Conservation (phyloP, 2,113 vertebrate species). For the Neotragus pygmaeus region DNA sequence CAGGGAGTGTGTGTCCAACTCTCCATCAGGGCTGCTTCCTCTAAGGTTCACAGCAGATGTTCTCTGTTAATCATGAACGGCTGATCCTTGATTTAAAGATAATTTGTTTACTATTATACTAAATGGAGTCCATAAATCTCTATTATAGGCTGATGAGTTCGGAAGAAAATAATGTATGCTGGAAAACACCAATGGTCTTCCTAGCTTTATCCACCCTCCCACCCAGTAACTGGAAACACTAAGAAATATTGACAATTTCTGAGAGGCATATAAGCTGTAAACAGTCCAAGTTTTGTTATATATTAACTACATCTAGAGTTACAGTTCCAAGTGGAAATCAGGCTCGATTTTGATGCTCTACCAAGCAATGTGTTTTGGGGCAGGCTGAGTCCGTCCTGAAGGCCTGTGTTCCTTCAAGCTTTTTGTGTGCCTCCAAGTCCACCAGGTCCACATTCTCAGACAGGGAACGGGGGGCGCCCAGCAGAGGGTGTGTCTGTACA, state of each 20-base stretch:
- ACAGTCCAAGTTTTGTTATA: background rate
- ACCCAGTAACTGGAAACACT: background rate
- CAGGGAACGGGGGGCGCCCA: background rate
- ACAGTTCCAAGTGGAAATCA: background rate
- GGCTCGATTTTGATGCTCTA: background rate
- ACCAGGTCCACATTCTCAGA: background rate
- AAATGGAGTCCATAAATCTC: conserved; percentile 51
- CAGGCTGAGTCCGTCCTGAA: background rate
- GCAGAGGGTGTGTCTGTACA: background rate
- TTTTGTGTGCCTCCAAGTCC: background rate
- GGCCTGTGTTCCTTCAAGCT: conserved; percentile 26
- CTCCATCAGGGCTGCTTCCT: background rate
- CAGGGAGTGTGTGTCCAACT: background rate
- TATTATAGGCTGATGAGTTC: conserved; percentile 26
- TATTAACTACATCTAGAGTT: background rate
- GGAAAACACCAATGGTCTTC: background rate
- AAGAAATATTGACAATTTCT: conserved; percentile 41
- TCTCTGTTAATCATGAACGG: conserved; percentile 40
- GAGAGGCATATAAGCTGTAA: conserved; percentile 2
- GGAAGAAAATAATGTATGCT: background rate
- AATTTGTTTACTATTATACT: conserved; percentile 64
- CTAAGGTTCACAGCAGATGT: conserved; percentile 27
- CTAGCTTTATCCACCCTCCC: background rate
- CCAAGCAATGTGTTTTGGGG: background rate
- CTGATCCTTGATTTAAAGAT: conserved; percentile 62